These are phyloP conservation scores for Cyphomyrus plagiostoma DNA, from an alignment of 2,113 vertebrate genomes.

Conservation along the genomic window DNA sequence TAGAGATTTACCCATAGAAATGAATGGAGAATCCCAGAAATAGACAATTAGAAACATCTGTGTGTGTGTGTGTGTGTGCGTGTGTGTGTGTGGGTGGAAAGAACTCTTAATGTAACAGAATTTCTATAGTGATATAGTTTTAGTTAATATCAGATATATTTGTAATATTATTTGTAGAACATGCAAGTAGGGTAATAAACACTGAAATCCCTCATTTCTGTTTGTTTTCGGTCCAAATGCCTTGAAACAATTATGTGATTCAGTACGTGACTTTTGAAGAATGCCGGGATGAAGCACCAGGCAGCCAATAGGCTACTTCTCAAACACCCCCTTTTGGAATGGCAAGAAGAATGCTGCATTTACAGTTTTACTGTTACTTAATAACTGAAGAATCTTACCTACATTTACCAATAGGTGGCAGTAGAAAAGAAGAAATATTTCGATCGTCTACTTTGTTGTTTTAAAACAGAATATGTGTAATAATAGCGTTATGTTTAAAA, in stretches of 20 bases:
- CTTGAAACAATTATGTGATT: background rate
- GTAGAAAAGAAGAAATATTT: conserved; percentile 17
- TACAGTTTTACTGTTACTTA: background rate
- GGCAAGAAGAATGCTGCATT: background rate
- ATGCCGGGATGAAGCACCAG: background rate
- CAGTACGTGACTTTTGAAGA: background rate
- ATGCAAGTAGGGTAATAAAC: background rate
- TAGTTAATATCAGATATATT: background rate
- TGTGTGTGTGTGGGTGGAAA: background rate
- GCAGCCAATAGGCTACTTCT: background rate
- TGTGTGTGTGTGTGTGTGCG: background rate
- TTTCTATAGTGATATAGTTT: background rate
- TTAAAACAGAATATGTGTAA: background rate
- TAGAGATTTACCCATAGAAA: no score
- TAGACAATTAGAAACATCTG: no score
- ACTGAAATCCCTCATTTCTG: background rate
- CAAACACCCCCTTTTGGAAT: background rate
- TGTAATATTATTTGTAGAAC: background rate
- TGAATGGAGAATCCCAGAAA: no score
- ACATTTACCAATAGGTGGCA: conserved; percentile 43
- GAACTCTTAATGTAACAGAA: background rate
- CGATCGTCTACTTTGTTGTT: no score
- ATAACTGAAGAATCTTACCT: background rate
- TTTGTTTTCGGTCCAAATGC: background rate
- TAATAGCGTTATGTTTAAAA: background rate